Percentiles rank a stretch among this genome's conserved stretches.
Evolutionary conservation across 2,797 vertebrate species (phyloP).

Genomic region (Argentina silus): DNA sequence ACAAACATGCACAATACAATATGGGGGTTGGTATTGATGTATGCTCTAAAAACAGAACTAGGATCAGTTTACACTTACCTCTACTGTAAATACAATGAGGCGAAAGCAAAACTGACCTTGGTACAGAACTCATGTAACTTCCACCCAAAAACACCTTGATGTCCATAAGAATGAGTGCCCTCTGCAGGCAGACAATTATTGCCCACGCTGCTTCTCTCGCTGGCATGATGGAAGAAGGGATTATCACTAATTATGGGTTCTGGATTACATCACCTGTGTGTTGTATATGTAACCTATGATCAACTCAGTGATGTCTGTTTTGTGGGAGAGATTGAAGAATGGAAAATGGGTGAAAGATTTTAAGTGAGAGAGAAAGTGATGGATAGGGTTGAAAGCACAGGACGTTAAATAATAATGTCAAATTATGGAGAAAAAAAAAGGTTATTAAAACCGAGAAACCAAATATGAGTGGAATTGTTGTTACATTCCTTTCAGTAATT

Average conservation of each 20-base stretch:
- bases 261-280: conserved; percentile 56
- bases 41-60: background rate
- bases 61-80: background rate
- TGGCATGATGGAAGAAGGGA: conserved; percentile 43
- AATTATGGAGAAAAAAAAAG: background rate
- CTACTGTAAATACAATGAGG: no score
- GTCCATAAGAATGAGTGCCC: no score
- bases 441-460: background rate
- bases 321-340: conserved; percentile 35
- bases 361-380: background rate
- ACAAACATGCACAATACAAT: background rate
- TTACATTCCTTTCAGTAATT: background rate
- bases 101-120: background rate
- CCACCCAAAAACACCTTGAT: background rate
- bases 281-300: conserved; percentile 58
- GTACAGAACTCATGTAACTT: background rate
- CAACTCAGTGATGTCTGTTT: conserved; percentile 50
- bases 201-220: background rate
- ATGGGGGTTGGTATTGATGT: background rate
- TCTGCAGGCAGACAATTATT: no score
- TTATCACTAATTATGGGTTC: conserved; percentile 57
- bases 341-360: conserved; percentile 7
- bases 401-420: background rate
- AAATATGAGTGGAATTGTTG: background rate
- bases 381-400: background rate